These are phyloP conservation scores for Trissolcus basalis DNA, from an alignment of 1,140 invertebrate genomes.

Conservation along the genomic window DNA sequence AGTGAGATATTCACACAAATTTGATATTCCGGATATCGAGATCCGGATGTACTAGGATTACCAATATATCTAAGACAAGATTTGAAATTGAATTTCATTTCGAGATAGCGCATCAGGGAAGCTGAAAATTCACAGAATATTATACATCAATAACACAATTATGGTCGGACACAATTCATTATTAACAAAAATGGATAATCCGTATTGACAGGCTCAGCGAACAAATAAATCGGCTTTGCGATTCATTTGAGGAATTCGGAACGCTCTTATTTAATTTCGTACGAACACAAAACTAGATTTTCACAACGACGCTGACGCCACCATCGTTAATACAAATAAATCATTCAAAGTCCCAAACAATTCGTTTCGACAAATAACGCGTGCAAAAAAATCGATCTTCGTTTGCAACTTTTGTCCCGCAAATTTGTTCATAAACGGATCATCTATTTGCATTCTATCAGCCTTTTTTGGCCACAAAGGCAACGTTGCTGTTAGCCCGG, in stretches of 20 bases:
- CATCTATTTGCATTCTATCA: conserved; percentile 30
- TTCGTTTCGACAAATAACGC: conserved; percentile 12
- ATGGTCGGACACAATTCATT: conserved; percentile 7
- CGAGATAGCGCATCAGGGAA: conserved; percentile 26
- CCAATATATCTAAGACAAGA: conserved; percentile 51
- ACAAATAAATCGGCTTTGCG: conserved; percentile 22
- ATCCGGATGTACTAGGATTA: conserved; percentile 47
- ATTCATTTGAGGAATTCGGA: neutral
- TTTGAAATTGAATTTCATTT: conserved; percentile 52
- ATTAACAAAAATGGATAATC: conserved; percentile 11
- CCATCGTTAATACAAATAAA: conserved; percentile 33
- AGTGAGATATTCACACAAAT: conserved; percentile 50
- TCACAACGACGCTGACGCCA: neutral
- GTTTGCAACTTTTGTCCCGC: conserved; percentile 26
- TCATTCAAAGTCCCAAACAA: conserved; percentile 25
- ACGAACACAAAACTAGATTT: conserved; percentile 11
- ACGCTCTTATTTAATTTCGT: conserved; percentile 23
- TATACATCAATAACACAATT: conserved; percentile 12
- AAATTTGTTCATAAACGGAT: conserved; percentile 8
- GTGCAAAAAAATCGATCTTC: conserved; percentile 32
- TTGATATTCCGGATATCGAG: conserved; percentile 46
- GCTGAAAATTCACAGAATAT: conserved; percentile 11
- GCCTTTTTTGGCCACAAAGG: neutral
- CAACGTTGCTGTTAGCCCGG: conserved; percentile 9
- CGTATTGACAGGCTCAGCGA: conserved; percentile 4